These are phyloP conservation scores for Strigamia maritima DNA, from an alignment of 2,888 invertebrate species.

Conservation along the genomic window DNA sequence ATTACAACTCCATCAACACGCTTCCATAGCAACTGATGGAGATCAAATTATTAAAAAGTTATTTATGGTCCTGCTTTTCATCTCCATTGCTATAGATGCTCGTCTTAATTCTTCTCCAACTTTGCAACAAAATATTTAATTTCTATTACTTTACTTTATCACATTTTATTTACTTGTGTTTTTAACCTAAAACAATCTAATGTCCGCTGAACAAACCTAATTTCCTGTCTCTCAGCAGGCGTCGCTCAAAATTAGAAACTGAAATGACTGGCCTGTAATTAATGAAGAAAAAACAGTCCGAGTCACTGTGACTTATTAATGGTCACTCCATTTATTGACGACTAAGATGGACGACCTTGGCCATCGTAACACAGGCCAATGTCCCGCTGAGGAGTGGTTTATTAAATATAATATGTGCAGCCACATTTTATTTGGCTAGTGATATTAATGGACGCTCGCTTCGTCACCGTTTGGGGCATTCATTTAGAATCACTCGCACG, in stretches of 20 bases:
- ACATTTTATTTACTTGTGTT: background rate
- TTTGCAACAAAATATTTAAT: background rate
- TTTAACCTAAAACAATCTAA: background rate
- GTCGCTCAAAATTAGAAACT: slow-evolving; percentile 7
- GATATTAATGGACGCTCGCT: background rate
- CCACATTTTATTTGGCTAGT: slow-evolving; percentile 26
- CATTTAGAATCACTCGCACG: slow-evolving; percentile 36
- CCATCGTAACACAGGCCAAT: background rate
- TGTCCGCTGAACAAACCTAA: background rate
- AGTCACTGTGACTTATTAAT: background rate
- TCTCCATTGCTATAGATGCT: background rate
- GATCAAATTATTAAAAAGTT: slow-evolving; percentile 25
- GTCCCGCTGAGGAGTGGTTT: slow-evolving; percentile 23
- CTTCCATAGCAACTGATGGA: slow-evolving; percentile 29
- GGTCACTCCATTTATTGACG: slow-evolving; percentile 1
- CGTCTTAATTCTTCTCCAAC: background rate
- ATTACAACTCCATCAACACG: slow-evolving; percentile 27
- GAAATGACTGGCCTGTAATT: background rate
- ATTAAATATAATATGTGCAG: slow-evolving; percentile 34
- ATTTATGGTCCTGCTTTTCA: background rate
- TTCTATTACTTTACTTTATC: background rate
- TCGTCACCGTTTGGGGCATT: slow-evolving; percentile 10
- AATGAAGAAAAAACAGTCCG: background rate
- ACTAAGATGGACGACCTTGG: slow-evolving; percentile 28
- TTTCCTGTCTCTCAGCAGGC: background rate